These are phyloP conservation scores for Tolypeutes matacus DNA, from an alignment of 2,797 vertebrate genomes.

Conservation along the genomic window DNA sequence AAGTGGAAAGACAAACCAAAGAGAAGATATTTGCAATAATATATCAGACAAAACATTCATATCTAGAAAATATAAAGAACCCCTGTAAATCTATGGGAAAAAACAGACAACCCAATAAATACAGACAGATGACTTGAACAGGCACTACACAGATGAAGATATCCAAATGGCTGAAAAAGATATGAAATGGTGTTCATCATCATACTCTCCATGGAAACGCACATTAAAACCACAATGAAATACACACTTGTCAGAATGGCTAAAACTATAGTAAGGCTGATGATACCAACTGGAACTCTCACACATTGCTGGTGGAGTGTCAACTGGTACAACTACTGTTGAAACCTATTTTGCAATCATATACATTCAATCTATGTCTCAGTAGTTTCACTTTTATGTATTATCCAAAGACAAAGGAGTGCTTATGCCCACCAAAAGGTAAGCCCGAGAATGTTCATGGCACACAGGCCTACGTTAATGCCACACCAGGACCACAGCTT, in stretches of 20 bases:
- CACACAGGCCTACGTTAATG: too few species aligned
- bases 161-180: neutral
- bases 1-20: neutral
- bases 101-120: neutral
- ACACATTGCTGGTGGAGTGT: neutral
- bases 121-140: neutral
- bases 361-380: neutral
- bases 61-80: neutral
- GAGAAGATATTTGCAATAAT: constrained; percentile 23
- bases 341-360: neutral
- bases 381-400: neutral
- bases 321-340: neutral
- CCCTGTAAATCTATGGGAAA: neutral
- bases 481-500: too few species aligned
- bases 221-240: constrained; percentile 1
- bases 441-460: neutral
- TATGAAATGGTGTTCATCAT: neutral
- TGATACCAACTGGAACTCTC: neutral
- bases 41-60: neutral
- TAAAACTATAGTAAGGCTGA: neutral
- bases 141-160: neutral
- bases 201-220: neutral
- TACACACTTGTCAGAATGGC: neutral
- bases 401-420: neutral
- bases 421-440: neutral